Evolutionary conservation across 2,888 invertebrate species (phyloP).

Genomic region (Amblyjoppa proteus): DNA sequence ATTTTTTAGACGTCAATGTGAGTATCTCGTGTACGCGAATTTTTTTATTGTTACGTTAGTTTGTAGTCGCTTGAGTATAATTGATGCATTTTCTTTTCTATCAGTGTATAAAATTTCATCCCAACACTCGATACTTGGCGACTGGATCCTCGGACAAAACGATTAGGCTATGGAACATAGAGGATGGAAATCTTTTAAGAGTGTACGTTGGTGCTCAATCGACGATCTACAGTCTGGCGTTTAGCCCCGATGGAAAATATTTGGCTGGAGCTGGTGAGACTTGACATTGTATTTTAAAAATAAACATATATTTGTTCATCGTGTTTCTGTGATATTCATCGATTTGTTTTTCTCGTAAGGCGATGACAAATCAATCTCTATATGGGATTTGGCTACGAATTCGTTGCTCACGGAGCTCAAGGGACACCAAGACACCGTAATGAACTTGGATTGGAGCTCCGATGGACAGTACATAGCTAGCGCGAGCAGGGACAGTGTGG

Average conservation of each 20-base stretch:
- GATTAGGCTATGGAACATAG: slow-evolving; percentile 94
- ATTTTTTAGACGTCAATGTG: slow-evolving; percentile 95
- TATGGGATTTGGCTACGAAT: slow-evolving; percentile 83
- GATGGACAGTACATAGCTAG: slow-evolving; percentile 84
- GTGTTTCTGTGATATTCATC: background rate
- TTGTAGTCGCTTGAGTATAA: background rate
- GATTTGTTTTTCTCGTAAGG: slow-evolving; percentile 71
- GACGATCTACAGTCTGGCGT: slow-evolving; percentile 91
- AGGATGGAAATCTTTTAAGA: slow-evolving; percentile 93
- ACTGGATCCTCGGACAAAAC: slow-evolving; percentile 96
- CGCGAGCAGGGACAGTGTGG: slow-evolving; percentile 81
- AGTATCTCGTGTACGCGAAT: slow-evolving; percentile 78
- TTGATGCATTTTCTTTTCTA: slow-evolving; percentile 41
- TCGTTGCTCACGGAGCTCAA: slow-evolving; percentile 80
- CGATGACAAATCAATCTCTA: slow-evolving; percentile 79
- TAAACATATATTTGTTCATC: background rate
- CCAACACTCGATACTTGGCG: slow-evolving; percentile 95
- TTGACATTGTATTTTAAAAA: background rate
- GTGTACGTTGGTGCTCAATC: slow-evolving; percentile 92
- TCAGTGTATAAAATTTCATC: slow-evolving; percentile 95
- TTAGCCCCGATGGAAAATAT: slow-evolving; percentile 94
- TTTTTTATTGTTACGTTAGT: background rate
- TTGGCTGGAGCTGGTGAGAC: slow-evolving; percentile 92
- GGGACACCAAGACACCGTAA: slow-evolving; percentile 83
- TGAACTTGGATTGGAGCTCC: slow-evolving; percentile 83